These are phyloP conservation scores for Cromileptes altivelis DNA, from an alignment of 2,113 vertebrate genomes.

Conservation along the genomic window DNA sequence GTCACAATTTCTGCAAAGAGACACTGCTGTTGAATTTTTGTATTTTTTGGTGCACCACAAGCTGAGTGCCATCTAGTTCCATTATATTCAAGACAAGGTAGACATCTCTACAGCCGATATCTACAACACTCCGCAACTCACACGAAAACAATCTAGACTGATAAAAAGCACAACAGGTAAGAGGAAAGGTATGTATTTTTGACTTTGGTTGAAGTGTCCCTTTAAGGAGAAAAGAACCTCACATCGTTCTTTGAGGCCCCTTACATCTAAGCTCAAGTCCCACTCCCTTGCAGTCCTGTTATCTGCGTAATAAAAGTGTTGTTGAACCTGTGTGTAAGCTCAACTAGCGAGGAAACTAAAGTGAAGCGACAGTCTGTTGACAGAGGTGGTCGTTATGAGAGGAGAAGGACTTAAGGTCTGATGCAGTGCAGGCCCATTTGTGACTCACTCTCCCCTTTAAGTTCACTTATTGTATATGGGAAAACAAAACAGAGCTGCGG, in stretches of 20 bases:
- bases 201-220: too few species aligned
- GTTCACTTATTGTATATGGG: not conserved
- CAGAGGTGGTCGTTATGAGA: not conserved
- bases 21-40: too few species aligned
- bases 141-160: too few species aligned
- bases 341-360: slow-evolving; percentile 14
- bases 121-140: too few species aligned
- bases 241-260: not conserved
- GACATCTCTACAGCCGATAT: too few species aligned
- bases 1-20: too few species aligned
- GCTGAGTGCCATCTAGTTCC: too few species aligned
- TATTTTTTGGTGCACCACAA: too few species aligned
- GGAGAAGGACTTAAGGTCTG: not conserved
- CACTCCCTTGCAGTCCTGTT: not conserved
- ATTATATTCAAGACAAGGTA: too few species aligned
- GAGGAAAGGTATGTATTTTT: too few species aligned
- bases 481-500: too few species aligned
- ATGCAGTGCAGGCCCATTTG: not conserved
- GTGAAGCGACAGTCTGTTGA: not conserved
- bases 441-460: not conserved
- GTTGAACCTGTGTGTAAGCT: not conserved
- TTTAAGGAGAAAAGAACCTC: not conserved
- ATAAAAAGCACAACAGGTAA: too few species aligned
- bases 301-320: slow-evolving; percentile 21
- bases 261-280: not conserved